A percentile compares a stretch with the other conserved stretches of the same genome.
These are phyloP conservation scores for Cottoperca gobio DNA, from an alignment of 2,797 vertebrate species.

Conservation along the genomic window DNA sequence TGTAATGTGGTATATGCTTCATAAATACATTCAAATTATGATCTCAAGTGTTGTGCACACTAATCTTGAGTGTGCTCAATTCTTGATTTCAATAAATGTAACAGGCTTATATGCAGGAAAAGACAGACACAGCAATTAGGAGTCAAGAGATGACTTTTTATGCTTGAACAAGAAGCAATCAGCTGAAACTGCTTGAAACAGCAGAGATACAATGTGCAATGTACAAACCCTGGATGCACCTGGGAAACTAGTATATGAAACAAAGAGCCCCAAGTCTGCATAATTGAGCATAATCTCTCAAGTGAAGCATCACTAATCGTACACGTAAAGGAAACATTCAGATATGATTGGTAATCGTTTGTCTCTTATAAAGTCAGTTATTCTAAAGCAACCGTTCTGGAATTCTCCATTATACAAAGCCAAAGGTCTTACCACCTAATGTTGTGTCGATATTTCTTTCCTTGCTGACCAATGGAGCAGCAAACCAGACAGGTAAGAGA, in stretches of 20 bases:
- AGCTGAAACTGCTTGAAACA: conserved; percentile 70
- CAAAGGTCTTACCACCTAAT: conserved; percentile 84
- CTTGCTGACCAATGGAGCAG: conserved; percentile 96
- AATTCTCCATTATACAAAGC: conserved; percentile 56
- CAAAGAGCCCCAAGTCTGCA: conserved; percentile 65
- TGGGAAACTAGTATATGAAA: conserved; percentile 74
- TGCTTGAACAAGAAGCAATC: conserved; percentile 76
- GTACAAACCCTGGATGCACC: conserved; percentile 71
- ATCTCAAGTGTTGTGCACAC: conserved; percentile 23
- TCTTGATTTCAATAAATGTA: conserved; percentile 54
- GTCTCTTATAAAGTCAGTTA: conserved; percentile 54
- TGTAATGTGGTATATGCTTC: neutral
- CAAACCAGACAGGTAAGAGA: conserved; percentile 99
- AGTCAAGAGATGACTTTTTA: conserved; percentile 69
- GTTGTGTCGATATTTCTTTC: conserved; percentile 84
- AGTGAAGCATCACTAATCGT: conserved; percentile 69
- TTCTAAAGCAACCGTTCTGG: conserved; percentile 57
- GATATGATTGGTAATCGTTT: conserved; percentile 64
- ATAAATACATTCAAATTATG: conserved; percentile 24
- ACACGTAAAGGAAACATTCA: conserved; percentile 57
- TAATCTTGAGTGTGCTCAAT: conserved; percentile 34
- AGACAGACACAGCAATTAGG: conserved; percentile 62
- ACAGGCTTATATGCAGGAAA: conserved; percentile 42
- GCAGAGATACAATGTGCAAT: conserved; percentile 66
- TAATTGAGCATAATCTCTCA: conserved; percentile 74